These are phyloP conservation scores for Scartelaos histophorus DNA, from an alignment of 2,113 vertebrate genomes.

Conservation along the genomic window DNA sequence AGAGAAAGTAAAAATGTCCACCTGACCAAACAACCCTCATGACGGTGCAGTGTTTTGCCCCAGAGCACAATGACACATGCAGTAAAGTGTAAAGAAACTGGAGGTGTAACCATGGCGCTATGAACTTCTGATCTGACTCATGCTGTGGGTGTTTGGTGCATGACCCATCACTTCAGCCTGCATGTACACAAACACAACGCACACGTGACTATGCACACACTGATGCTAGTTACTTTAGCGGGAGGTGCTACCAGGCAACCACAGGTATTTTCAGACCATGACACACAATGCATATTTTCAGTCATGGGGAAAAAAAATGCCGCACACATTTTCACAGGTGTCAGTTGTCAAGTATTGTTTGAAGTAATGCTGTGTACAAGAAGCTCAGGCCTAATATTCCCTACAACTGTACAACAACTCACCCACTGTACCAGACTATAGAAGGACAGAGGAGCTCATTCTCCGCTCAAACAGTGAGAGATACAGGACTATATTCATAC, in stretches of 20 bases:
- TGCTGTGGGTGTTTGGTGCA: slow-evolving; percentile 3
- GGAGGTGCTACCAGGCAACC: neutral
- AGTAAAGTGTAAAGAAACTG: slow-evolving; percentile 14
- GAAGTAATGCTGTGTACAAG: no score
- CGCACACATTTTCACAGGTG: neutral
- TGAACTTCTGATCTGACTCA: slow-evolving; percentile 27
- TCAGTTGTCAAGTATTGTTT: neutral
- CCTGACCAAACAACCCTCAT: neutral
- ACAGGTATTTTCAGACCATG: neutral
- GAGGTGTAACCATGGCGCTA: neutral
- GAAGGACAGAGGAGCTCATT: no score
- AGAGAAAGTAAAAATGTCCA: neutral
- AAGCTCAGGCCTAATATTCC: no score
- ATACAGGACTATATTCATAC: no score
- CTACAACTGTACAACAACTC: no score
- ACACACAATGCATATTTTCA: neutral
- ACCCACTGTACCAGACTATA: no score
- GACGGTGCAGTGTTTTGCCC: slow-evolving; percentile 3
- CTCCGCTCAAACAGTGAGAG: no score
- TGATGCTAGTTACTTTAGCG: neutral
- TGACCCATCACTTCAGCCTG: slow-evolving; percentile 1
- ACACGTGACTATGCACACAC: neutral
- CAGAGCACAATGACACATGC: no score
- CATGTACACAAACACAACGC: slow-evolving; percentile 15
- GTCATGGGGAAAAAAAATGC: neutral